Evolutionary conservation across 2,888 invertebrate species (phyloP).

Genomic region (Sclerodermus sp.): DNA sequence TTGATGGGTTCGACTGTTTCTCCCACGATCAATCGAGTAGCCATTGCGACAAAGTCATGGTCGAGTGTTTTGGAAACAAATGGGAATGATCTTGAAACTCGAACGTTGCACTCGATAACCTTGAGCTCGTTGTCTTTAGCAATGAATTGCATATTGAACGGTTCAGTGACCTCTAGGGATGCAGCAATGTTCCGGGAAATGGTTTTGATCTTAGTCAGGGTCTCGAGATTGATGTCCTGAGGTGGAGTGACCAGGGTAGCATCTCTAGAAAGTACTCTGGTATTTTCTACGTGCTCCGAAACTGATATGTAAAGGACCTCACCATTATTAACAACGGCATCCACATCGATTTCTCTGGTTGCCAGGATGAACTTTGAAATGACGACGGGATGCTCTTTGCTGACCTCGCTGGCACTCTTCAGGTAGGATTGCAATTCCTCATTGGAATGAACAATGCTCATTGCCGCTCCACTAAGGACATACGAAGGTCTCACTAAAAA

Average conservation of each 20-base stretch:
- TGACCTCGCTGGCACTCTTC: slow-evolving; percentile 89
- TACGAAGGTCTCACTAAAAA: slow-evolving; percentile 98
- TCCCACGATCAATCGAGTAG: slow-evolving; percentile 91
- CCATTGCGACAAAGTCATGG: slow-evolving; percentile 96
- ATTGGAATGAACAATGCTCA: slow-evolving; percentile 96
- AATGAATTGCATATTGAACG: slow-evolving; percentile 98
- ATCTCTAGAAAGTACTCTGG: slow-evolving; percentile 98
- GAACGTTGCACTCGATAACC: slow-evolving; percentile 98
- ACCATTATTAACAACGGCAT: slow-evolving; percentile 95
- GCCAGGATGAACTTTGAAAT: slow-evolving; percentile 97
- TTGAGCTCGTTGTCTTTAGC: slow-evolving; percentile 95
- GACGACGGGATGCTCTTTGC: slow-evolving; percentile 96
- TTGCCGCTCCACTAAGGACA: slow-evolving; percentile 97
- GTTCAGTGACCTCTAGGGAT: slow-evolving; percentile 90
- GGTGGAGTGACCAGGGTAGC: slow-evolving; percentile 98
- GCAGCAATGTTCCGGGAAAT: slow-evolving; percentile 89
- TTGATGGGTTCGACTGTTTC: slow-evolving; percentile 83
- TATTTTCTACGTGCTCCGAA: slow-evolving; percentile 96
- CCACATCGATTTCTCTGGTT: slow-evolving; percentile 99
- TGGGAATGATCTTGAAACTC: slow-evolving; percentile 98
- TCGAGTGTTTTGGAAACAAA: slow-evolving; percentile 98
- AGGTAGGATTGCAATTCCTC: slow-evolving; percentile 91
- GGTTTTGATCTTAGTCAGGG: slow-evolving; percentile 84
- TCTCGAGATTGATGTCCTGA: slow-evolving; percentile 92
- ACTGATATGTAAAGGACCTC: slow-evolving; percentile 96